Percentiles rank a stretch among this genome's conserved stretches.
phyloP scores from a whole-genome alignment of 37 sponge, comb jelly and placozoan species.

The Agelas oroides region DNA sequence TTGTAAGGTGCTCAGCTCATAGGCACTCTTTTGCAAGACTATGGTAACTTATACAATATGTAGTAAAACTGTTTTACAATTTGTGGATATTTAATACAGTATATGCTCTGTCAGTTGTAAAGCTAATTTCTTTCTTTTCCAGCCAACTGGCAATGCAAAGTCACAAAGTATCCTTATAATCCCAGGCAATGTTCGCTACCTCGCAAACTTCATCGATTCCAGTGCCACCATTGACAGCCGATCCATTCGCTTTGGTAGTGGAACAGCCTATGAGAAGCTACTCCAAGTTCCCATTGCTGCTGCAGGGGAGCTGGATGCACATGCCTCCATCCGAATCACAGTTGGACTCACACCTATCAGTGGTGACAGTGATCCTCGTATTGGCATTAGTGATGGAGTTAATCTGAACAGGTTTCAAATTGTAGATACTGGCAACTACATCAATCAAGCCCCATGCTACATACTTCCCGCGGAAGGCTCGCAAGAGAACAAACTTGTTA shows the following conservation, averaged over 20 bases:
- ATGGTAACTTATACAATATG: too few relatives aligned
- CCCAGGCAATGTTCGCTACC: not conserved
- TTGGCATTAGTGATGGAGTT: conserved; percentile 17
- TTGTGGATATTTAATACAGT: not conserved
- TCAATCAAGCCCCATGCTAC: not conserved
- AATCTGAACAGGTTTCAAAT: not conserved
- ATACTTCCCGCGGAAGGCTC: not conserved
- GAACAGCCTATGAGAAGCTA: not conserved
- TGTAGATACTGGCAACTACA: not conserved
- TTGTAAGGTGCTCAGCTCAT: too few relatives aligned
- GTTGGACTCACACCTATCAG: conserved; percentile 8
- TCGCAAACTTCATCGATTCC: conserved; percentile 16
- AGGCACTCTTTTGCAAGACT: too few relatives aligned
- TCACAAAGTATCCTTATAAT: not conserved
- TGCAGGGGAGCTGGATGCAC: conserved; percentile 17
- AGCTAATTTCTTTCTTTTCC: not conserved
- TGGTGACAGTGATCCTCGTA: not conserved
- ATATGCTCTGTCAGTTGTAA: not conserved
- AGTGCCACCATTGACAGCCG: conserved; percentile 12
- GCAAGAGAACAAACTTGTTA: not conserved
- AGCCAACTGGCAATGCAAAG: not conserved
- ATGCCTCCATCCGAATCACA: conserved; percentile 18
- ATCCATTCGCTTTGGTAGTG: not conserved
- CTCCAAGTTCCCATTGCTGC: conserved; percentile 1
- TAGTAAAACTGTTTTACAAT: not conserved